phyloP scores from a whole-genome alignment of 2,113 vertebrate genomes.

The Mungos mungo region DNA sequence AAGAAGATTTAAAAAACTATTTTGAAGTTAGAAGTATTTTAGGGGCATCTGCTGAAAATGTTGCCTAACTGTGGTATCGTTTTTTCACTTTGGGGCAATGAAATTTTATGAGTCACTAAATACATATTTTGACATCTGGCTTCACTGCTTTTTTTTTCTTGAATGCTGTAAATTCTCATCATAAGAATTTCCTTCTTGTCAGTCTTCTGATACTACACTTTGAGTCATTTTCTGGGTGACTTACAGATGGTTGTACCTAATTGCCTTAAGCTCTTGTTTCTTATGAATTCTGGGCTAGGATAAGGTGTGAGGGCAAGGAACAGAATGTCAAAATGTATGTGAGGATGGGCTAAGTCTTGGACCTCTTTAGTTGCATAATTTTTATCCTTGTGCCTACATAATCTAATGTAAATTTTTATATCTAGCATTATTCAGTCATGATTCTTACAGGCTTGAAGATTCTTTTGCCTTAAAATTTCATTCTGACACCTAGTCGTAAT shows the following conservation, averaged over 20 bases:
- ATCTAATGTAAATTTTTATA: constrained; percentile 52
- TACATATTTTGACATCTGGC: constrained; percentile 80
- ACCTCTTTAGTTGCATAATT: background rate
- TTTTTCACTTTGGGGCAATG: constrained; percentile 68
- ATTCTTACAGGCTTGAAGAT: constrained; percentile 49
- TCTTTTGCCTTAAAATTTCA: constrained; percentile 55
- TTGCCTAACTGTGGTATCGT: constrained; percentile 62
- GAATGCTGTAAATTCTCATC: constrained; percentile 75
- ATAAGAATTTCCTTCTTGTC: constrained; percentile 72
- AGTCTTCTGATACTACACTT: constrained; percentile 73
- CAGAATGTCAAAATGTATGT: constrained; percentile 35
- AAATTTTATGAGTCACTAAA: constrained; percentile 80
- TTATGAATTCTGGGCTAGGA: constrained; percentile 31
- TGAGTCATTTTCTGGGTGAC: constrained; percentile 69
- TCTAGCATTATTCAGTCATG: constrained; percentile 49
- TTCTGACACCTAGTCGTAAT: constrained; percentile 47
- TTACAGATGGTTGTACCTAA: constrained; percentile 80
- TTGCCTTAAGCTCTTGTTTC: constrained; percentile 66
- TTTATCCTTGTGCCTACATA: constrained; percentile 45
- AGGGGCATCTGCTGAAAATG: constrained; percentile 77
- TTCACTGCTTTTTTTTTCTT: constrained; percentile 69
- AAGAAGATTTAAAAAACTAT: constrained; percentile 43
- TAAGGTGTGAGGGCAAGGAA: constrained; percentile 27
- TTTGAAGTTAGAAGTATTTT: constrained; percentile 74
- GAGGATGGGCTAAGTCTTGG: background rate